Percentiles rank a stretch among this genome's conserved stretches.
Evolutionary conservation across 64 coral and sea anemone genomes (phyloP).

Genomic region (Pachyseris speciosa): DNA sequence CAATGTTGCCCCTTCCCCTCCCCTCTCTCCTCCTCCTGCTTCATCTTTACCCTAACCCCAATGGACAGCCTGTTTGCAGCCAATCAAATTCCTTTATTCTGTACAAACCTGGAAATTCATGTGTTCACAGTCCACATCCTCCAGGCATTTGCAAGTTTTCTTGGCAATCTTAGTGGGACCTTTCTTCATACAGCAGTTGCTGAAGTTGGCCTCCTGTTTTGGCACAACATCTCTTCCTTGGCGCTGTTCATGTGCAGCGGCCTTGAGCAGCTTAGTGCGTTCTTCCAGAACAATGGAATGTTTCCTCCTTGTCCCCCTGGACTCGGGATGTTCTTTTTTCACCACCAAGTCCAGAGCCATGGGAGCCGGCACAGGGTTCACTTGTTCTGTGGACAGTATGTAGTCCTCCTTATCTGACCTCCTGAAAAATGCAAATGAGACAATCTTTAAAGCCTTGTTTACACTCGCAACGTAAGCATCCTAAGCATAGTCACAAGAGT

Average conservation of each 20-base stretch:
- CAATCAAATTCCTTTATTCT: neutral
- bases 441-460: neutral
- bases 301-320: conserved; percentile 32
- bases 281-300: conserved; percentile 85
- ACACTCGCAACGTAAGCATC: too few relatives aligned
- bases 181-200: neutral
- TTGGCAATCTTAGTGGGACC: conserved; percentile 18
- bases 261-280: conserved; percentile 73
- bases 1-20: too few relatives aligned
- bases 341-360: conserved; percentile 63
- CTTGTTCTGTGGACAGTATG: conserved; percentile 78
- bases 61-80: too few relatives aligned
- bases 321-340: conserved; percentile 56
- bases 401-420: conserved; percentile 17
- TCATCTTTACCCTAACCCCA: too few relatives aligned
- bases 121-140: conserved; percentile 85
- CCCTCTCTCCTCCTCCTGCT: too few relatives aligned
- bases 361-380: conserved; percentile 56
- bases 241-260: conserved; percentile 23
- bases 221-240: neutral
- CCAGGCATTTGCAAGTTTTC: conserved; percentile 75
- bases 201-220: conserved; percentile 7
- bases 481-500: too few relatives aligned
- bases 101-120: conserved; percentile 86
- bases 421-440: conserved; percentile 6